Evolutionary conservation across 2,888 invertebrate genomes (phyloP).

Genomic region (Drosophila paramelanica): DNA sequence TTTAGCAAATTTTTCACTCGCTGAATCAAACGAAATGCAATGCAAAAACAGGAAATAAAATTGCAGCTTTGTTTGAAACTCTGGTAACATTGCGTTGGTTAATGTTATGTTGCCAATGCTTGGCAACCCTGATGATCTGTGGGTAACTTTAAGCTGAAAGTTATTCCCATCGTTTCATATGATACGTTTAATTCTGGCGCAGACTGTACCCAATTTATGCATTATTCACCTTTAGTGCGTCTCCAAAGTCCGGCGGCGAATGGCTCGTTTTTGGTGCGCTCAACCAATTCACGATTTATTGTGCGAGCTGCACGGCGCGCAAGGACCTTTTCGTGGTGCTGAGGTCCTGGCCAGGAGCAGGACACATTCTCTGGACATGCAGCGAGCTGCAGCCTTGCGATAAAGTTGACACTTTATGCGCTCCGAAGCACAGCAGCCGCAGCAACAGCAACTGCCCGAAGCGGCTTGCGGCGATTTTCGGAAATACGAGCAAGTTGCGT

Average conservation of each 20-base stretch:
- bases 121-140: slow-evolving; percentile 1
- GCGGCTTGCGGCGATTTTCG: slow-evolving; percentile 1
- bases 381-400: slow-evolving; percentile 57
- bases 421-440: slow-evolving; percentile 24
- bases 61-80: slow-evolving; percentile 1
- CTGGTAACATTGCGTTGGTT: background rate
- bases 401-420: slow-evolving; percentile 75
- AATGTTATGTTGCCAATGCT: background rate
- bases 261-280: slow-evolving; percentile 7
- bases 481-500: slow-evolving; percentile 13
- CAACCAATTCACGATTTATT: slow-evolving; percentile 32
- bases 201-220: slow-evolving; percentile 10
- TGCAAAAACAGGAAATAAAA: background rate
- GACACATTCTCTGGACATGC: slow-evolving; percentile 12
- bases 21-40: background rate
- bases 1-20: slow-evolving; percentile 14
- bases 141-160: background rate
- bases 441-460: slow-evolving; percentile 15
- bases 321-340: background rate
- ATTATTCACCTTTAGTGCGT: slow-evolving; percentile 12
- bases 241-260: slow-evolving; percentile 4
- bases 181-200: background rate
- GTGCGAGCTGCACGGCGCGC: slow-evolving; percentile 14
- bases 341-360: slow-evolving; percentile 7
- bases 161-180: background rate